Evolutionary conservation across 1,140 invertebrate species (phyloP).

Genomic region (Papilio polyxenes): DNA sequence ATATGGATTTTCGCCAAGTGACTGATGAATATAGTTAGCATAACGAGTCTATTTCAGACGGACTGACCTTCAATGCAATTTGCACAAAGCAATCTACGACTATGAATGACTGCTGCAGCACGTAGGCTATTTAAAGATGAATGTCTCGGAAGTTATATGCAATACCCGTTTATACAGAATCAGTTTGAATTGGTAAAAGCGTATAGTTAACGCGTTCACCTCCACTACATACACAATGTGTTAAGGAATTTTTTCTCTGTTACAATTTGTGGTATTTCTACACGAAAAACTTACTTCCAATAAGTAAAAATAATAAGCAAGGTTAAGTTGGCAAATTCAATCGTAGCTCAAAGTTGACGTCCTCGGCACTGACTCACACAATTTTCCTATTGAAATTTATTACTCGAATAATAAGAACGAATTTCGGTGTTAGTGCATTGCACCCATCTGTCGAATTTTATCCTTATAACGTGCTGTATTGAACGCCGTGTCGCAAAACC

Average conservation of each 20-base stretch:
- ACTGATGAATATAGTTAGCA: slow-evolving; percentile 30
- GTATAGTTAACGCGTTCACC: background rate
- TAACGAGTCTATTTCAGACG: slow-evolving; percentile 24
- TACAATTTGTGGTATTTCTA: too few relatives aligned
- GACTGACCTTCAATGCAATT: slow-evolving; percentile 9
- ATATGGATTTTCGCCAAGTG: slow-evolving; percentile 36
- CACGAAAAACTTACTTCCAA: background rate
- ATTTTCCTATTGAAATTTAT: slow-evolving; percentile 38
- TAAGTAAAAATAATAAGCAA: background rate
- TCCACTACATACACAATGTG: background rate
- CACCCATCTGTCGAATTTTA: slow-evolving; percentile 34
- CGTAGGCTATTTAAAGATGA: slow-evolving; percentile 28
- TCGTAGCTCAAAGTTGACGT: background rate
- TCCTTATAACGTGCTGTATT: slow-evolving; percentile 50
- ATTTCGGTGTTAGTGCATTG: slow-evolving; percentile 10
- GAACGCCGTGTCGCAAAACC: slow-evolving; percentile 51
- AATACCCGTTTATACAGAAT: background rate
- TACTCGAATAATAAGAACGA: slow-evolving; percentile 23
- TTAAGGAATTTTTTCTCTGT: background rate
- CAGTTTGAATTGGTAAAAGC: background rate
- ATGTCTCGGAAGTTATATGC: slow-evolving; percentile 17
- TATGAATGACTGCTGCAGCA: slow-evolving; percentile 17
- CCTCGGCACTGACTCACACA: slow-evolving; percentile 3
- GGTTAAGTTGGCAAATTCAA: background rate
- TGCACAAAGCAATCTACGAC: slow-evolving; percentile 21